Conservation (phyloP, 2,113 vertebrate genomes). For the Haplochromis vanheusdeni region DNA sequence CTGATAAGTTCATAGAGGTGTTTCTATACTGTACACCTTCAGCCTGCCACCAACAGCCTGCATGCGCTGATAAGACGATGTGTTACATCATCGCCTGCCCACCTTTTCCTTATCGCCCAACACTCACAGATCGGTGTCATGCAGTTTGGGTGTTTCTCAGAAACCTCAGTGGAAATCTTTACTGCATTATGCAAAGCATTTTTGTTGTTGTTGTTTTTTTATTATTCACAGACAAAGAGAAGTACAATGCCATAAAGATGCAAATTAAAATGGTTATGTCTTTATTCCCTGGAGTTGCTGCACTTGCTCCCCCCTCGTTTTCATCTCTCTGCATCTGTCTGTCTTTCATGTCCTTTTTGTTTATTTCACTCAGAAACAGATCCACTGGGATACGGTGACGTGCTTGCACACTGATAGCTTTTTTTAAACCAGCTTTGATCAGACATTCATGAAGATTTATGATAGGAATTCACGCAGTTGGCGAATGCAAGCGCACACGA, state of each 20-base stretch:
- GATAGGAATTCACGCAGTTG: neutral
- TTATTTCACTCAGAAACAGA: neutral
- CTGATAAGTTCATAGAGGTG: neutral
- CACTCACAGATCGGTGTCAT: slow-evolving; percentile 17
- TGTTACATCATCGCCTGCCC: slow-evolving; percentile 24
- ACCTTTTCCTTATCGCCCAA: neutral
- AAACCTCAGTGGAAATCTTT: slow-evolving; percentile 12
- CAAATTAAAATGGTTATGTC: neutral
- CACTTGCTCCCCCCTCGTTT: neutral
- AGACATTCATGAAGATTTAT: neutral
- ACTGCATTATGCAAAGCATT: neutral
- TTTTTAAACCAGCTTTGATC: slow-evolving; percentile 6
- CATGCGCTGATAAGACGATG: neutral
- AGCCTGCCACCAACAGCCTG: slow-evolving; percentile 1
- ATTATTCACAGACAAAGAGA: neutral
- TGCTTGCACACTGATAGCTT: neutral
- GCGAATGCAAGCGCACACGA: neutral
- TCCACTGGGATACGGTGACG: neutral
- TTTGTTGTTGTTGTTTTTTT: neutral
- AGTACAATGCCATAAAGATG: neutral
- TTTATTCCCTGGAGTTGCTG: neutral
- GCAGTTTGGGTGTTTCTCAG: neutral
- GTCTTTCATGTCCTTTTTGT: neutral
- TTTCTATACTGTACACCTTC: neutral
- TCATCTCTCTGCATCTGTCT: neutral